Base-by-base conservation (phyloP, 2,797 vertebrate genomes). In the Labeo calbasu region DNA sequence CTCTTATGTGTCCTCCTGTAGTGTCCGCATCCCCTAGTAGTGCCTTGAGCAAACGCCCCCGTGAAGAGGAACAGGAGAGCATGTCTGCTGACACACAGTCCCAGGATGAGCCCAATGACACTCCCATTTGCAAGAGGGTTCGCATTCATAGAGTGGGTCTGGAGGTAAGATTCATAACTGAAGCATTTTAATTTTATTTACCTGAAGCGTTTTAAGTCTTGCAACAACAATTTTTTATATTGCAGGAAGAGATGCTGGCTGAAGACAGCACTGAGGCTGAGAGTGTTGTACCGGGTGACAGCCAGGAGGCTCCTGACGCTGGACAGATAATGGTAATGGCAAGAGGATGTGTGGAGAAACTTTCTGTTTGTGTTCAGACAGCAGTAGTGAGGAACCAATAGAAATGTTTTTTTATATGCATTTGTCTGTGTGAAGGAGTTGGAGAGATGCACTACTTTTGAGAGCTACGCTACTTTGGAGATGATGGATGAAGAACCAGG, bases 31-130 rank as follows among this genome's bases (percentile, higher is more conserved):
- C 97, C 1, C 95, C 96, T 21, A 96, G 96, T 84, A 96, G 96
- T 32, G 94, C 96, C 0, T 91, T 98, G 88, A 94, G 96, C 13
- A 99, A 99, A 90, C 96, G 98, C n/a, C 92, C 95, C 15, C 96
- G 98, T 21, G 98, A 99, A 57, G 98, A 99, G 59, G 98, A 98
- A 50, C 95, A 96, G 5, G 98, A 98, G 21, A 96, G 91, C 84
- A 88, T 92, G 51, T 86, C 94, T 36, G 96, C 93, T 0, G 95
- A 97, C 19, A 93, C 95, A 0, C 97, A 98, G 73, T 90, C 95
- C 4, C 89, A 94, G 57, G 98, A 99, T 36, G 98, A 99, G 63
- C 91, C 95, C 1, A 91, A 94, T 15, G 96, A 98, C 80, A 93
- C 95, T 85, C 97, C 97, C n/a, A 93, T 96, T 86, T 76, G 96